These are phyloP conservation scores for Leuciscus idus DNA, from an alignment of 2,113 vertebrate genomes.

Conservation along the genomic window DNA sequence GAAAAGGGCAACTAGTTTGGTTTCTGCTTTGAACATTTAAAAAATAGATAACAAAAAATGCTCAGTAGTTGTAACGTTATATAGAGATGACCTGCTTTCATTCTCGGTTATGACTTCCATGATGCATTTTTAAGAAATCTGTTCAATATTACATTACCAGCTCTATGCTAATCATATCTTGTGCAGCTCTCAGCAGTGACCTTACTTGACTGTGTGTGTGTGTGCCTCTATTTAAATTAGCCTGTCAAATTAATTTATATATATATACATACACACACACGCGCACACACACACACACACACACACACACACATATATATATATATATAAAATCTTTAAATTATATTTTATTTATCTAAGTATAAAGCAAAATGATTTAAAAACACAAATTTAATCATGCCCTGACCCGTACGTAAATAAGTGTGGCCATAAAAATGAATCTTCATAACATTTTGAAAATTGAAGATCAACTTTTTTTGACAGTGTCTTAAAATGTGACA, in stretches of 20 bases:
- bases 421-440: not conserved
- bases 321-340: not conserved
- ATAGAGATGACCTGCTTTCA: not conserved
- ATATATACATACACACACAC: too few relatives aligned
- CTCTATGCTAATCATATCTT: slow-evolving; percentile 9
- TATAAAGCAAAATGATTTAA: not conserved
- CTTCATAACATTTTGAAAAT: not conserved
- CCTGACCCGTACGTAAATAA: not conserved
- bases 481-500: not conserved
- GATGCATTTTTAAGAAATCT: slow-evolving; percentile 26
- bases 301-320: not conserved
- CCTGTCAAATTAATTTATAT: not conserved
- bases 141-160: slow-evolving; percentile 15
- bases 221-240: not conserved
- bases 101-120: not conserved
- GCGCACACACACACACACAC: too few relatives aligned
- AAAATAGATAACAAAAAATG: not conserved
- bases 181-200: not conserved
- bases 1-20: not conserved
- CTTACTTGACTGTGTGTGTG: not conserved
- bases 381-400: not conserved
- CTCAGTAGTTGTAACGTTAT: not conserved
- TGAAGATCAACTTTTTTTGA: not conserved
- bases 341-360: not conserved
- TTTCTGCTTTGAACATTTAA: not conserved